Percentiles rank a stretch among this genome's conserved stretches.
These are phyloP conservation scores for Ischnus inquisitorius DNA, from an alignment of 2,888 invertebrate species.

Conservation along the genomic window DNA sequence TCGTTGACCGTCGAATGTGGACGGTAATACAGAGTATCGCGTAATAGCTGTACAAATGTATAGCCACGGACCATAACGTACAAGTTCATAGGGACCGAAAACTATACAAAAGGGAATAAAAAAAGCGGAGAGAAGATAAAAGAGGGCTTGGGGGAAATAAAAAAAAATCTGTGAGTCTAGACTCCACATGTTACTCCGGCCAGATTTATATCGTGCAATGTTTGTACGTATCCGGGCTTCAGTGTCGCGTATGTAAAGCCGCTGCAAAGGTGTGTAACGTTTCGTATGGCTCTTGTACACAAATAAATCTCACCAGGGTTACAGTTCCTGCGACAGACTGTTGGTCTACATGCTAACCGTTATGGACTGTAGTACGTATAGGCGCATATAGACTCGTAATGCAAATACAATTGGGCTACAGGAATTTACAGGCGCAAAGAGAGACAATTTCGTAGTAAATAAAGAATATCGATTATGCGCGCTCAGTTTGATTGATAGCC, in stretches of 20 bases:
- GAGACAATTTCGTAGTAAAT: neutral
- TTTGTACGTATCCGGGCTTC: constrained; percentile 32
- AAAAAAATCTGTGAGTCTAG: constrained; percentile 18
- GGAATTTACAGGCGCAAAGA: neutral
- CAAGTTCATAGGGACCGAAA: constrained; percentile 13
- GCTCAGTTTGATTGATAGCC: no score
- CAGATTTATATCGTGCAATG: constrained; percentile 14
- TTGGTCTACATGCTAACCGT: neutral
- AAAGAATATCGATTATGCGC: neutral
- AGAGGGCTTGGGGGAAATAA: neutral
- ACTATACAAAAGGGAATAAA: constrained; percentile 9
- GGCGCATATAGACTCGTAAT: constrained; percentile 7
- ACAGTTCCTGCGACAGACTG: neutral
- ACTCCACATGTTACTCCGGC: constrained; percentile 25
- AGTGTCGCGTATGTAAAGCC: constrained; percentile 22
- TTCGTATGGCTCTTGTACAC: constrained; percentile 17
- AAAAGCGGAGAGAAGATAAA: neutral
- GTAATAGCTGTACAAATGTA: constrained; percentile 4
- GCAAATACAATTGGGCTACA: neutral
- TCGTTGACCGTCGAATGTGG: constrained; percentile 6
- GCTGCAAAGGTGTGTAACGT: constrained; percentile 17
- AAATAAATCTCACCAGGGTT: constrained; percentile 32
- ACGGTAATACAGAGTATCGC: neutral
- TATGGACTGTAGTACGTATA: neutral
- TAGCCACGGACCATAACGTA: neutral